Evolutionary conservation across 1,140 invertebrate genomes (phyloP), one percentile per base, ranked within the genome.

Genomic region (Drosophila busckii): DNA sequence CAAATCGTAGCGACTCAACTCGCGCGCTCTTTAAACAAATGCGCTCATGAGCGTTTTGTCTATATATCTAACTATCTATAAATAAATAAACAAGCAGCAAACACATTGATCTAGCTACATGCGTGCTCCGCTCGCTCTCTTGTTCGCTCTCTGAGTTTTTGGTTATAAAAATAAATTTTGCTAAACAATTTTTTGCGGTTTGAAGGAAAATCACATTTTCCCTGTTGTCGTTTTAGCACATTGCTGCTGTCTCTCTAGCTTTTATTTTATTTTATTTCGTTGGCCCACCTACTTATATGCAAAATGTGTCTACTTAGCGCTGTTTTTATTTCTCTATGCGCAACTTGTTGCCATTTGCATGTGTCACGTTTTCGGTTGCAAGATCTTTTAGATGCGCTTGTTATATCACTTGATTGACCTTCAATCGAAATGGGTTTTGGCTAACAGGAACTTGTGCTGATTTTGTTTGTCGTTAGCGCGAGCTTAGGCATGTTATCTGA

Each of bases 131-230:
- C 34, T 12, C n/a, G 9, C 8, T 25, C 1, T 2, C n/a, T 25
- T n/a, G 17, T 2, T 17, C 37, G 28, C 10, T 6, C 45, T 16
- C 12, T 28, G 6, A 32, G 60, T 65, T 55, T 64, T 52, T 71
- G 42, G 62, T 64, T 71, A 80, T 82, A 80, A 80, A 80, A 80
- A 80, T 80, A 80, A 80, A 80, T 82, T n/a, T n/a, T 55, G 54
- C 73, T 68, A 70, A 80, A 60, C 68, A 61, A 82, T 80, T 80
- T 80, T 22, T 56, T 56, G 56, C 65, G 41, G 37, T 45, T 63
- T 61, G 37, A 67, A 62, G 64, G 69, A 80, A 70, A 73, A 80
- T 80, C 17, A n/a, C n/a, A 71, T 78, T 73, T 80, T 61, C 37
- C 56, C 50, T 52, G 37, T 64, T 63, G 59, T 52, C 52, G 59